These are phyloP conservation scores for Micrasema minimum DNA, from an alignment of 1,140 invertebrate species.

Conservation along the genomic window DNA sequence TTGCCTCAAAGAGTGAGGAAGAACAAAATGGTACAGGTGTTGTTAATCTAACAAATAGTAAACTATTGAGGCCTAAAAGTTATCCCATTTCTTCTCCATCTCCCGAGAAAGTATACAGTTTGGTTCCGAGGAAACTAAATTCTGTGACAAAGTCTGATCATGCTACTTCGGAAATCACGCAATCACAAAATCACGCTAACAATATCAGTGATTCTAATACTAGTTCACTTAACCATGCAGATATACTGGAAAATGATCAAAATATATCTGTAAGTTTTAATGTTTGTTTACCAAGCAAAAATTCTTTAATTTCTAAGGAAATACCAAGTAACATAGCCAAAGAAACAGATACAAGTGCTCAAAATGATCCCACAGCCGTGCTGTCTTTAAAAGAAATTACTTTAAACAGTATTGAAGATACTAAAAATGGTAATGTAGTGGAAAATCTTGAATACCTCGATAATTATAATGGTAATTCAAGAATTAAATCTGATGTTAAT, in stretches of 20 bases:
- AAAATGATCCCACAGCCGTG: too few relatives aligned
- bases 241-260: constrained; percentile 53
- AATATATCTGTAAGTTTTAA: constrained; percentile 66
- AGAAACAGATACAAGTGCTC: too few relatives aligned
- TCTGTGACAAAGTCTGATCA: too few relatives aligned
- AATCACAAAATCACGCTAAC: too few relatives aligned
- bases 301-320: constrained; percentile 5
- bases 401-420: too few relatives aligned
- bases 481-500: too few relatives aligned
- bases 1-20: neutral
- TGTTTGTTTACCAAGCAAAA: constrained; percentile 63
- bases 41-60: constrained; percentile 48
- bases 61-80: constrained; percentile 71
- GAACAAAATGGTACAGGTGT: neutral
- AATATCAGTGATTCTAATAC: neutral
- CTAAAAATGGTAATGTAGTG: too few relatives aligned
- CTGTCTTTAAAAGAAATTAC: too few relatives aligned
- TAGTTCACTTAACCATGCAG: neutral
- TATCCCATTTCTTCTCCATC: constrained; percentile 65
- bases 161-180: too few relatives aligned
- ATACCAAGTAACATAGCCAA: neutral
- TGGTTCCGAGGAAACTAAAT: constrained; percentile 25
- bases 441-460: too few relatives aligned
- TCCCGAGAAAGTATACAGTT: constrained; percentile 61
- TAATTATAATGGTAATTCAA: too few relatives aligned